Evolutionary conservation across 2,797 vertebrate species (phyloP).

Genomic region (Darevskia mixta): DNA sequence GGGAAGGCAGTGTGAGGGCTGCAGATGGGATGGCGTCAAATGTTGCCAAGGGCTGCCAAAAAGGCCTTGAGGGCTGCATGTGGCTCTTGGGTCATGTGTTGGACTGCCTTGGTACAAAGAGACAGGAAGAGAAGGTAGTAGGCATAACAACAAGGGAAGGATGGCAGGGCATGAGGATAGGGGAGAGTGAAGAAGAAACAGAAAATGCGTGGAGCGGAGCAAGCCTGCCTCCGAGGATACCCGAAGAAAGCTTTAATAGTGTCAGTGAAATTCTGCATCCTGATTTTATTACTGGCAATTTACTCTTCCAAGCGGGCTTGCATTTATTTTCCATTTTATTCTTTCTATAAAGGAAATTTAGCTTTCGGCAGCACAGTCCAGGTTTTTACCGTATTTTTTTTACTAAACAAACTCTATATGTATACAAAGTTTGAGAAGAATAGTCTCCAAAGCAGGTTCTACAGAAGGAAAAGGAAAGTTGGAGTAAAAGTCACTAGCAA

Average conservation of each 20-base stretch:
- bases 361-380: not conserved
- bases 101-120: too few relatives aligned
- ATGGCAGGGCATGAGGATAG: not conserved
- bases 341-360: not conserved
- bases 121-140: too few relatives aligned
- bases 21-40: too few relatives aligned
- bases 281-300: not conserved
- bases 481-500: not conserved
- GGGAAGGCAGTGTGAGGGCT: too few relatives aligned
- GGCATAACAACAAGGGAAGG: too few relatives aligned
- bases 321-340: not conserved
- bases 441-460: not conserved
- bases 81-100: too few relatives aligned
- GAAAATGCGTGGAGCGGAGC: not conserved
- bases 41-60: too few relatives aligned
- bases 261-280: not conserved
- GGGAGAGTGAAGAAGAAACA: fast-evolving
- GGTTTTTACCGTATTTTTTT: not conserved
- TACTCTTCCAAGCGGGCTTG: not conserved
- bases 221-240: too few relatives aligned
- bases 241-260: not conserved
- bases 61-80: too few relatives aligned
- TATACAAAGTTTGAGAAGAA: not conserved
- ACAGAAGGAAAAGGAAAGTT: not conserved
- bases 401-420: not conserved